Conservation (phyloP, 2,113 vertebrate genomes). For the Trematocara unimaculatum region DNA sequence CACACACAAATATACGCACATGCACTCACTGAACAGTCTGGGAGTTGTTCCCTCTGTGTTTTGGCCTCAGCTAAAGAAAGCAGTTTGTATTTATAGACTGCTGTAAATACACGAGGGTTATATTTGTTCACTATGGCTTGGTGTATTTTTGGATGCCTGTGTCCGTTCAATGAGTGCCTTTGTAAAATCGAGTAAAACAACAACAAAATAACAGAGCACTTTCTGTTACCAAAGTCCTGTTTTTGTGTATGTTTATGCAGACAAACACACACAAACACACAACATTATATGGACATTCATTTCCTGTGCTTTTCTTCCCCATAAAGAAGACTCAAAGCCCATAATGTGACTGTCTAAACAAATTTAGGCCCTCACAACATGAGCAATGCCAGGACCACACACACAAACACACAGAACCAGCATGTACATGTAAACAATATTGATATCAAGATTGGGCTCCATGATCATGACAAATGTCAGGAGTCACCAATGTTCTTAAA, state of each 20-base stretch:
- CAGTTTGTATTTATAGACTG: constrained; percentile 56
- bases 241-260: background rate
- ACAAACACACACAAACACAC: background rate
- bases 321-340: background rate
- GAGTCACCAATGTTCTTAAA: background rate
- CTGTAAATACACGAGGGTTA: constrained; percentile 56
- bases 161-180: constrained; percentile 31
- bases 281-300: background rate
- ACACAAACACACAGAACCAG: background rate
- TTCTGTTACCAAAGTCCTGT: constrained; percentile 3
- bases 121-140: constrained; percentile 49
- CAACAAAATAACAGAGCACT: constrained; percentile 29
- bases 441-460: background rate
- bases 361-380: background rate
- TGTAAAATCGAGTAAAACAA: constrained; percentile 36
- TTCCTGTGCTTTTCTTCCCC: background rate
- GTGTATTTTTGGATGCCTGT: constrained; percentile 48
- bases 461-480: background rate
- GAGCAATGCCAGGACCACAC: background rate
- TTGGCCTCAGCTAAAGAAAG: constrained; percentile 48
- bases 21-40: background rate
- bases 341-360: background rate
- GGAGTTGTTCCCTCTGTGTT: constrained; percentile 44
- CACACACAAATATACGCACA: background rate
- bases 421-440: background rate